phyloP scores from a whole-genome alignment of 2,888 invertebrate species.

The Acrobeloides nanus region DNA sequence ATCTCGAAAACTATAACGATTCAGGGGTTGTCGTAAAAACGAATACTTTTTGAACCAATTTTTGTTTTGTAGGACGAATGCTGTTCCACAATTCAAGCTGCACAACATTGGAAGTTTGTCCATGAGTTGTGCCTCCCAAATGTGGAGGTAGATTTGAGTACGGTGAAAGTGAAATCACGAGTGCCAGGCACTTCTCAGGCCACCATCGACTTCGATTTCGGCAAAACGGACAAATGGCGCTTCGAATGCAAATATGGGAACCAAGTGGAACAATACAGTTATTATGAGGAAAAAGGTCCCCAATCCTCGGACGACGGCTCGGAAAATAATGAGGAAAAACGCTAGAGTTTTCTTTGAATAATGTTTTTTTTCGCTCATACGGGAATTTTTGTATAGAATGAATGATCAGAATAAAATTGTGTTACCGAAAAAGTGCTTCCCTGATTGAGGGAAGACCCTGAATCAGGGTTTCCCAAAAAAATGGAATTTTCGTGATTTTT shows the following conservation, averaged over 20 bases:
- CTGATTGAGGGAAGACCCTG: too few relatives aligned
- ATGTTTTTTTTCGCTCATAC: too few relatives aligned
- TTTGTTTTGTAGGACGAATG: conserved; percentile 41
- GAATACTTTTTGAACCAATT: too few relatives aligned
- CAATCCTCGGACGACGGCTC: conserved; percentile 3
- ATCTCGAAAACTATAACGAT: too few relatives aligned
- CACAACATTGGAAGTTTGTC: conserved; percentile 41
- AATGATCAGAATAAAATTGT: too few relatives aligned
- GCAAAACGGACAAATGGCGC: conserved; percentile 30
- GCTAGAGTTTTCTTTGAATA: too few relatives aligned
- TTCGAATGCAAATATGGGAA: conserved; percentile 30
- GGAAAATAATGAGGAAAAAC: conserved; percentile 10
- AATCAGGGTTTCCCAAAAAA: too few relatives aligned
- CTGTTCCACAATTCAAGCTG: conserved; percentile 38
- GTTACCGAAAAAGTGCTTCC: too few relatives aligned
- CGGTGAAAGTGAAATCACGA: conserved; percentile 7
- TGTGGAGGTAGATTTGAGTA: conserved; percentile 27
- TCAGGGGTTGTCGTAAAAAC: too few relatives aligned
- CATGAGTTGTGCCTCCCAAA: conserved; percentile 52
- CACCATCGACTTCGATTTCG: conserved; percentile 27
- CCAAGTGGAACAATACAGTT: conserved; percentile 24
- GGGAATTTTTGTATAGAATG: too few relatives aligned
- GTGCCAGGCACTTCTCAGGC: conserved; percentile 13
- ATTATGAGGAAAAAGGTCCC: conserved; percentile 17
- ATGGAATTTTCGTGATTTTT: too few relatives aligned